Conservation (phyloP, 2,888 invertebrate species). For the Mechanitis mazaeus region DNA sequence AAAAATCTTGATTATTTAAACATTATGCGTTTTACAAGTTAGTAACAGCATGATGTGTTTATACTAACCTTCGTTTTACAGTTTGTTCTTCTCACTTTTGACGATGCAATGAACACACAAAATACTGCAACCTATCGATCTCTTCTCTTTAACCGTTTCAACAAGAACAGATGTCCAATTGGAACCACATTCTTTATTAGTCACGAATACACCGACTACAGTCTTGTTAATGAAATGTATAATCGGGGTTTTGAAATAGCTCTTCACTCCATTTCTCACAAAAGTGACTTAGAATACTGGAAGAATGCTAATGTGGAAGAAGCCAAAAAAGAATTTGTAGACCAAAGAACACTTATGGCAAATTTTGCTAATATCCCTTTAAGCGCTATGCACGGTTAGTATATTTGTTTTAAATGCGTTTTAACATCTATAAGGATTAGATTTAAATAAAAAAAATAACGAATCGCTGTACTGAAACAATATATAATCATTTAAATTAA, state of each 20-base stretch:
- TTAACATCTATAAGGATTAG: no score
- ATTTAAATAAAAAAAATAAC: no score
- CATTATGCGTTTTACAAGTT: no score
- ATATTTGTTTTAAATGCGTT: not conserved
- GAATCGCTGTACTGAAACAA: no score
- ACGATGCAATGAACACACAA: constrained; percentile 77
- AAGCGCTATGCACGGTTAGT: constrained; percentile 50
- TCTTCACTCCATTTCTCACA: constrained; percentile 81
- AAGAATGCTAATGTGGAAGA: constrained; percentile 67
- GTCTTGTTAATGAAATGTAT: constrained; percentile 77
- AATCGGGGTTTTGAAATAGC: constrained; percentile 80
- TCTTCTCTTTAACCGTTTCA: constrained; percentile 69
- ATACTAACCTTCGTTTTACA: constrained; percentile 42
- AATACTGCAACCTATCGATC: constrained; percentile 75
- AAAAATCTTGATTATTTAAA: no score
- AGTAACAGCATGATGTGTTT: no score
- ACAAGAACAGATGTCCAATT: constrained; percentile 80
- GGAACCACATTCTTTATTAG: constrained; percentile 82
- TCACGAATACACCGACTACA: constrained; percentile 85
- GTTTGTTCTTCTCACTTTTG: constrained; percentile 82
- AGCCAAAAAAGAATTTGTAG: constrained; percentile 76
- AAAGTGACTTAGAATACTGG: constrained; percentile 76
- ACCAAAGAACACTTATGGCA: constrained; percentile 71
- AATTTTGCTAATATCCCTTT: constrained; percentile 74
- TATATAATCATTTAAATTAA: not conserved